Conservation (phyloP, 2,888 invertebrate species). For the Fissipunctia ypsillon region DNA sequence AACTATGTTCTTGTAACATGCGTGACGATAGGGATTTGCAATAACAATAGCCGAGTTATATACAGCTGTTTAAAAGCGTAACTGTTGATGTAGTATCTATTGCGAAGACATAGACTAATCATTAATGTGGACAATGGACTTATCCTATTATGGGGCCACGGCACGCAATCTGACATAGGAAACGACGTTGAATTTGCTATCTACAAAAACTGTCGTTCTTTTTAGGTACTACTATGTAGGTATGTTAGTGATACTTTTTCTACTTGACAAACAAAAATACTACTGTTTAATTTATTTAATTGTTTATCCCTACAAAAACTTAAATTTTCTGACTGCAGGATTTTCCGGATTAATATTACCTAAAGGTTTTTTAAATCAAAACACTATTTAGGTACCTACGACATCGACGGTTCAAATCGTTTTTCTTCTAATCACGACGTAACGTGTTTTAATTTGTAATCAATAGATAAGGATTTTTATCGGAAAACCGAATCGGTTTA, state of each 20-base stretch:
- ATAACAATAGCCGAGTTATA: slow-evolving; percentile 43
- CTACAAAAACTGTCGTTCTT: neutral
- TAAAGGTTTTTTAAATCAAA: slow-evolving; percentile 8
- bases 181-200: slow-evolving; percentile 43
- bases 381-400: too few relatives aligned
- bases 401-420: slow-evolving; percentile 22
- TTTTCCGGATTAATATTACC: neutral
- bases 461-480: slow-evolving; percentile 52
- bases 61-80: slow-evolving; percentile 48
- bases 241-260: neutral
- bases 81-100: slow-evolving; percentile 18
- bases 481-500: slow-evolving; percentile 8
- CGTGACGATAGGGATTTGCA: slow-evolving; percentile 32
- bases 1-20: neutral
- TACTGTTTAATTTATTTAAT: neutral
- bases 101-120: slow-evolving; percentile 12
- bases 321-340: neutral
- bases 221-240: neutral
- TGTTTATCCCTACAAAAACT: neutral
- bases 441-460: slow-evolving; percentile 35
- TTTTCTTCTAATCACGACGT: slow-evolving; percentile 28
- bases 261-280: neutral
- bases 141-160: slow-evolving; percentile 80
- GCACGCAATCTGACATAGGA: slow-evolving; percentile 63
- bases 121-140: slow-evolving; percentile 69